A percentile compares a stretch with the other conserved stretches of the same genome.
Evolutionary conservation across 2,113 vertebrate genomes (phyloP).

Genomic region (Catagonus wagneri): DNA sequence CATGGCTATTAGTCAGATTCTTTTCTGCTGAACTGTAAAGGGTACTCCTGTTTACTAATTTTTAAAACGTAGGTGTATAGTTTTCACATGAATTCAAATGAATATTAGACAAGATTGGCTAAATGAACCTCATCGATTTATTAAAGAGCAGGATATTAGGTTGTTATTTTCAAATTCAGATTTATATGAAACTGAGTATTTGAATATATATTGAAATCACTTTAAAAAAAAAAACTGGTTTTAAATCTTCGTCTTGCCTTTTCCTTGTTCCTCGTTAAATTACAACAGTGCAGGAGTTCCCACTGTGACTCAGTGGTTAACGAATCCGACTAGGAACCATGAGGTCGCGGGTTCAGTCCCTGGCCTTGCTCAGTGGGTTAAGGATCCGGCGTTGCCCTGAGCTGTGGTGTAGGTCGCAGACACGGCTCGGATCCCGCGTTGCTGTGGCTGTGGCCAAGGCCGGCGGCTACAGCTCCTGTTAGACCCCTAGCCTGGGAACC

Average conservation of each 20-base stretch:
- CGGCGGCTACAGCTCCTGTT: too few species aligned
- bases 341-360: too few species aligned
- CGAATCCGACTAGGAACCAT: too few species aligned
- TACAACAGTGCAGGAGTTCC: background rate
- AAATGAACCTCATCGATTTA: background rate
- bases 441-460: too few species aligned
- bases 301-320: too few species aligned
- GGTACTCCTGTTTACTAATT: background rate
- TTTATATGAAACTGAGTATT: slow-evolving; percentile 25
- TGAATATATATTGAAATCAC: background rate
- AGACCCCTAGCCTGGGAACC: too few species aligned
- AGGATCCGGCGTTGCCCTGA: too few species aligned
- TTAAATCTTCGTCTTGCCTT: background rate
- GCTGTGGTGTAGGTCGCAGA: too few species aligned
- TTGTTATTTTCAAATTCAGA: background rate
- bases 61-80: background rate
- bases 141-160: background rate
- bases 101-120: background rate
- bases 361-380: too few species aligned
- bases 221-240: background rate
- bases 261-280: slow-evolving; percentile 15
- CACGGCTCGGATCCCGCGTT: too few species aligned
- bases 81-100: slow-evolving; percentile 14
- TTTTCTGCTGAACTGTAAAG: too few species aligned
- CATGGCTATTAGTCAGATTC: too few species aligned